Evolutionary conservation across 64 coral and sea anemone species (phyloP).

Genomic region (Montipora cactus): DNA sequence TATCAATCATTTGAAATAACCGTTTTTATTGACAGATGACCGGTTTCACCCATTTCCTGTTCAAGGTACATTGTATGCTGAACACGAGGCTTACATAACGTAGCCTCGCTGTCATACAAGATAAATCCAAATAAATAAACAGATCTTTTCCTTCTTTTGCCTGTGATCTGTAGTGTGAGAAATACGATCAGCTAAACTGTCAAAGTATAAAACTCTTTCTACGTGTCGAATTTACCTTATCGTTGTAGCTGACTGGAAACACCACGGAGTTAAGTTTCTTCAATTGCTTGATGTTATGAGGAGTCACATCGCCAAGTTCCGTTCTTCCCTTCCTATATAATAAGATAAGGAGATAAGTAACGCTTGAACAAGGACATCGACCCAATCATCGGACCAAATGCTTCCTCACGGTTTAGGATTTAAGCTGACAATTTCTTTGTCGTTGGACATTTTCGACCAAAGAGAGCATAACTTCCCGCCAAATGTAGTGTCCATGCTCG

Average conservation of each 20-base stretch:
- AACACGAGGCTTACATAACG: no score
- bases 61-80: no score
- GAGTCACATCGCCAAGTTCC: slow-evolving; percentile 94
- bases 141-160: no score
- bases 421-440: slow-evolving; percentile 24
- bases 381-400: neutral
- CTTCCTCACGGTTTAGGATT: slow-evolving; percentile 60
- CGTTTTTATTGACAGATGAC: no score
- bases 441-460: neutral
- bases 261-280: slow-evolving; percentile 95
- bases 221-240: slow-evolving; percentile 65
- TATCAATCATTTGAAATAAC: no score
- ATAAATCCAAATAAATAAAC: no score
- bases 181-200: no score
- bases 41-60: no score
- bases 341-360: neutral
- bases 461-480: slow-evolving; percentile 65
- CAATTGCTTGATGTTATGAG: slow-evolving; percentile 99
- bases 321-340: slow-evolving; percentile 77
- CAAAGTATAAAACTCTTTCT: no score
- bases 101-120: no score
- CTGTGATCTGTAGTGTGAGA: no score
- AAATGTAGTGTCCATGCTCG: slow-evolving; percentile 53
- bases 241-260: slow-evolving; percentile 99
- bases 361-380: neutral